These are phyloP conservation scores for Neoitamus cyanurus DNA, from an alignment of 2,888 invertebrate species.

Conservation along the genomic window DNA sequence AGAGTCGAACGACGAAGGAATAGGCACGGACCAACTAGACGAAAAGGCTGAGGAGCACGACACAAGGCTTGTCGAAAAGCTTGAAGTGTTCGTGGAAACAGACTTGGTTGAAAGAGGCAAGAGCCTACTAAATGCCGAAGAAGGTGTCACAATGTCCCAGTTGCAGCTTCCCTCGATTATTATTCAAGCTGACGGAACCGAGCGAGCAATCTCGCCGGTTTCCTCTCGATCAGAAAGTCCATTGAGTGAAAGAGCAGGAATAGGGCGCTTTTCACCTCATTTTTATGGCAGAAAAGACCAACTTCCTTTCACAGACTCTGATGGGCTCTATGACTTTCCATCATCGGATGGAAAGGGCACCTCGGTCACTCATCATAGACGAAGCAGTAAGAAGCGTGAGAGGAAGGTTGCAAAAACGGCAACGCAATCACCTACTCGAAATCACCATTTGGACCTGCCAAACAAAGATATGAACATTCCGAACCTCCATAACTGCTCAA, in stretches of 20 bases:
- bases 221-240: conserved; percentile 84
- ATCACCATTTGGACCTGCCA: conserved; percentile 72
- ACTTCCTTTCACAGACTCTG: conserved; percentile 81
- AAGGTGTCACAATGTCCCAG: conserved; percentile 66
- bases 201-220: conserved; percentile 75
- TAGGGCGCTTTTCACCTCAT: conserved; percentile 77
- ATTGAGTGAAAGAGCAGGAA: conserved; percentile 77
- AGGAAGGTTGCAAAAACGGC: conserved; percentile 69
- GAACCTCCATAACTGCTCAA: conserved; percentile 57
- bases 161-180: conserved; percentile 73
- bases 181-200: conserved; percentile 70
- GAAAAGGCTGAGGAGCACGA: conserved; percentile 80
- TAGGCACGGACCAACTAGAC: conserved; percentile 77
- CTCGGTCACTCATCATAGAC: conserved; percentile 70
- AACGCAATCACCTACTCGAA: conserved; percentile 58
- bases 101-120: conserved; percentile 64
- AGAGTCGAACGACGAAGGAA: conserved; percentile 82
- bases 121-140: conserved; percentile 70
- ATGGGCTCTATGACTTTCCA: conserved; percentile 82
- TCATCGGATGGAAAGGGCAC: conserved; percentile 76
- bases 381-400: conserved; percentile 73
- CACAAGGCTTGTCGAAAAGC: conserved; percentile 74
- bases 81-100: conserved; percentile 67
- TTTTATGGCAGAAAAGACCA: conserved; percentile 75
- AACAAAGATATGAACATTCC: conserved; percentile 61